Evolutionary conservation across 2,113 vertebrate species (phyloP).

Genomic region (Ascaphus truei): DNA sequence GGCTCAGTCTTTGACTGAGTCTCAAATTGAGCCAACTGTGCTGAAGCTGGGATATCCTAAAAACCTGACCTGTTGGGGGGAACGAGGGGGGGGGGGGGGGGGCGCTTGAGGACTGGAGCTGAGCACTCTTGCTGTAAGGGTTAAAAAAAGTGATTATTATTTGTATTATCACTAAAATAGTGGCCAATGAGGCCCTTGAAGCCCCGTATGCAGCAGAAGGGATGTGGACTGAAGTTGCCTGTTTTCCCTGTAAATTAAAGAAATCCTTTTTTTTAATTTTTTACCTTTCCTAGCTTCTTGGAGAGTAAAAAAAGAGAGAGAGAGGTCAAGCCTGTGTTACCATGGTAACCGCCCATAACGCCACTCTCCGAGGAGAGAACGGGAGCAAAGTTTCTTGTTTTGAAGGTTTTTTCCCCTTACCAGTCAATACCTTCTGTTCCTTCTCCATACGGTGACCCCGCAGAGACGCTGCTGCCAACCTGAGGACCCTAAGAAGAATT

Average conservation of each 20-base stretch:
- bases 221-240: conserved; percentile 54
- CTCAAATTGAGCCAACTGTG: too few relatives aligned
- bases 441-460: conserved; percentile 13
- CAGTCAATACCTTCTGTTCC: conserved; percentile 12
- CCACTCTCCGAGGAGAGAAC: conserved; percentile 55
- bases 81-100: too few relatives aligned
- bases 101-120: too few relatives aligned
- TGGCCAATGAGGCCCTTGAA: conserved; percentile 28
- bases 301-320: conserved; percentile 70
- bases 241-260: conserved; percentile 64
- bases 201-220: conserved; percentile 50
- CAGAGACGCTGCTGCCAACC: neutral
- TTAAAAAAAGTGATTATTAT: too few relatives aligned
- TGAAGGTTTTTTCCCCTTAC: conserved; percentile 49
- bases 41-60: too few relatives aligned
- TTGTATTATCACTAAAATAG: neutral
- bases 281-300: conserved; percentile 66
- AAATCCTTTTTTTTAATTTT: conserved; percentile 33
- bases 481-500: conserved; percentile 12
- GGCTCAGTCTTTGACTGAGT: too few relatives aligned
- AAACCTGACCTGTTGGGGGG: too few relatives aligned
- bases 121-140: too few relatives aligned
- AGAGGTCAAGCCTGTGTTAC: conserved; percentile 68
- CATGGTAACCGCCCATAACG: conserved; percentile 64
- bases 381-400: conserved; percentile 45